Evolutionary conservation across 1,140 invertebrate genomes (phyloP), one percentile per base, ranked within the genome.

Genomic region (Heliothis subflexa): DNA sequence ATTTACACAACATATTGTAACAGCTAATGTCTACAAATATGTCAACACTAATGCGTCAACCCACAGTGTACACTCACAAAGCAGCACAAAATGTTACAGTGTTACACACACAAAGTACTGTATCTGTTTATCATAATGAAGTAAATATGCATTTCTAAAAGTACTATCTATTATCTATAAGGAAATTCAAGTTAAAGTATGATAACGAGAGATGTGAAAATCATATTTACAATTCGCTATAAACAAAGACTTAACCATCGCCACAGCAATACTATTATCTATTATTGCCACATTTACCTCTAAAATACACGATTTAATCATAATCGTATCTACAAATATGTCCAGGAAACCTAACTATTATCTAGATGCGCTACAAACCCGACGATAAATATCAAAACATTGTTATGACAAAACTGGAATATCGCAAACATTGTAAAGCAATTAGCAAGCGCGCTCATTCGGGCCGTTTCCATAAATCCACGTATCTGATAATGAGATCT

Each of bases 401-500:
- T 61, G 40, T 59, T 78, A 70, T 59, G 49, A 77, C 52, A 66
- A 73, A 79, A 73, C 59, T 66, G 70, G 47, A 64, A 64, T 64
- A 79, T 79, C 57, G 59, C 57, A 75, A 68, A 80, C 78, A 80
- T 62, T 70, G 73, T 76, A 75, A 76, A 76, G 78, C 73, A 71
- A 80, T 80, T 80, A 80, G 57, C 72, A 57, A 76, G 45, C 71
- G 70, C 72, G 78, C 70, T 73, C 59, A 66, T 79, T 68, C 72
- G 47, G 64, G 21, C 78, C 78, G 73, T 76, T 80, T 76, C 62
- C 78, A 80, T 80, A 80, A 80, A 80, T 80, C 66, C 54, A 47
- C 62, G 21, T 76, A 80, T 80, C 78, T 57, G 47, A 12, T 80
- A 80, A 80, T 76, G 78, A 80, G 73, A 80, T 80, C 72, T 80